These are phyloP conservation scores for Dendronephthya gigantea DNA, from an alignment of 64 coral and sea anemone species.

Conservation along the genomic window DNA sequence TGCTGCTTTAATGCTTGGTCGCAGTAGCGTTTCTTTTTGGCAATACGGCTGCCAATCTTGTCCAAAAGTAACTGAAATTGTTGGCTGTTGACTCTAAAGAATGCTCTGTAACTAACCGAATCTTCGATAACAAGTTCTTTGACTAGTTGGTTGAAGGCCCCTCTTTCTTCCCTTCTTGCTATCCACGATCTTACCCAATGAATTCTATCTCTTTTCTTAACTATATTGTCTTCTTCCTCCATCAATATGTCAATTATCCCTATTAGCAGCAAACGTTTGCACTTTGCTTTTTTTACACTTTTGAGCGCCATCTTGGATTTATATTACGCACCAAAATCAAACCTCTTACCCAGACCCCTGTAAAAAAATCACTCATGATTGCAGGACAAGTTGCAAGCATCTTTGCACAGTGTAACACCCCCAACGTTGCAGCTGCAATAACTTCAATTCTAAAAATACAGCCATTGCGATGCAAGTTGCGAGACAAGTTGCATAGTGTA, in stretches of 20 bases:
- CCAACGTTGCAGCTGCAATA: neutral
- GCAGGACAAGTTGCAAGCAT: neutral
- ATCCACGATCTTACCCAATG: neutral
- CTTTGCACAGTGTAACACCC: neutral
- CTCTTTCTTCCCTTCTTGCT: neutral
- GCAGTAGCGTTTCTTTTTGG: slow-evolving; percentile 17
- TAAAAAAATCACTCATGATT: neutral
- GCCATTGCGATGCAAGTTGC: slow-evolving; percentile 5
- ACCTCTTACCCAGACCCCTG: no score
- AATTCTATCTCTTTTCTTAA: neutral
- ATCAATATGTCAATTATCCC: neutral
- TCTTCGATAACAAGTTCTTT: neutral
- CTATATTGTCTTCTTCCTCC: neutral
- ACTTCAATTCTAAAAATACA: neutral
- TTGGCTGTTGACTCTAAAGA: neutral
- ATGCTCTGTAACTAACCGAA: neutral
- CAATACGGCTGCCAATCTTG: neutral
- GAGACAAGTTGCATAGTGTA: neutral
- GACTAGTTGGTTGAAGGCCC: neutral
- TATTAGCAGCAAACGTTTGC: neutral
- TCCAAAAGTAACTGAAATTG: neutral
- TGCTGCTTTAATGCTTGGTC: slow-evolving; percentile 37
- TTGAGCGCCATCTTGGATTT: neutral
- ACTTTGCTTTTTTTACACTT: neutral
- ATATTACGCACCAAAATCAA: neutral